Percentiles rank a stretch among this genome's conserved stretches.
phyloP scores from a whole-genome alignment of 2,113 vertebrate genomes.

The Datnioides undecimradiatus region DNA sequence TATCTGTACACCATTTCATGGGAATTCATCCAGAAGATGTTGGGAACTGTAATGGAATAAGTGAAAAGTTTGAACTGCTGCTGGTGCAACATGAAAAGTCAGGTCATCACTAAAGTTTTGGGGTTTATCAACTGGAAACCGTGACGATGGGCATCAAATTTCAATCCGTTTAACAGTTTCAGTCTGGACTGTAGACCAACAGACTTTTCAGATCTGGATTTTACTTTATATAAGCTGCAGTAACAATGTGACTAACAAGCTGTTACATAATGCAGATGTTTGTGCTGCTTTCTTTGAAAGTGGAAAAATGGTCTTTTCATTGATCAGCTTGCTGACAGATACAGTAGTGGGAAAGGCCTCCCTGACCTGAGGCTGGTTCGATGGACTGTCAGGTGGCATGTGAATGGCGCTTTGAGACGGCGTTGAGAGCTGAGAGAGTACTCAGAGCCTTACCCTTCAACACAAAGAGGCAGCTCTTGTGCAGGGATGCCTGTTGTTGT shows the following conservation, averaged over 20 bases:
- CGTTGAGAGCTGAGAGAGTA: slow-evolving; percentile 41
- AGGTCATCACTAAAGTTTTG: too few species aligned
- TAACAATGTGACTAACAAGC: background rate
- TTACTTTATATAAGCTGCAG: background rate
- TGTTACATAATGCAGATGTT: background rate
- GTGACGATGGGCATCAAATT: too few species aligned
- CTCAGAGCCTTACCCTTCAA: slow-evolving; percentile 39
- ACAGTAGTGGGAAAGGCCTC: background rate
- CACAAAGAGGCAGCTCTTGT: slow-evolving; percentile 57
- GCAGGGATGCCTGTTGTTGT: slow-evolving; percentile 45
- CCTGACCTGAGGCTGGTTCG: slow-evolving; percentile 12
- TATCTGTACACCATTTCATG: too few species aligned
- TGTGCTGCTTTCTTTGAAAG: background rate
- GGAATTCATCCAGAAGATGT: too few species aligned
- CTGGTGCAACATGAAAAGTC: background rate
- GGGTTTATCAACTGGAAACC: too few species aligned
- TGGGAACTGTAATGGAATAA: too few species aligned
- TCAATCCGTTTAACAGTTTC: too few species aligned
- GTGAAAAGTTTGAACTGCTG: background rate
- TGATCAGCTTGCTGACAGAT: slow-evolving; percentile 28
- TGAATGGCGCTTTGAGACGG: slow-evolving; percentile 44
- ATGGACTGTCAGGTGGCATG: slow-evolving; percentile 39
- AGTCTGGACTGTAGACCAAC: background rate
- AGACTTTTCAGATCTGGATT: background rate
- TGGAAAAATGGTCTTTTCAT: slow-evolving; percentile 32